Evolutionary conservation across 2,888 invertebrate species (phyloP).

Genomic region (Drosophila antonietae): DNA sequence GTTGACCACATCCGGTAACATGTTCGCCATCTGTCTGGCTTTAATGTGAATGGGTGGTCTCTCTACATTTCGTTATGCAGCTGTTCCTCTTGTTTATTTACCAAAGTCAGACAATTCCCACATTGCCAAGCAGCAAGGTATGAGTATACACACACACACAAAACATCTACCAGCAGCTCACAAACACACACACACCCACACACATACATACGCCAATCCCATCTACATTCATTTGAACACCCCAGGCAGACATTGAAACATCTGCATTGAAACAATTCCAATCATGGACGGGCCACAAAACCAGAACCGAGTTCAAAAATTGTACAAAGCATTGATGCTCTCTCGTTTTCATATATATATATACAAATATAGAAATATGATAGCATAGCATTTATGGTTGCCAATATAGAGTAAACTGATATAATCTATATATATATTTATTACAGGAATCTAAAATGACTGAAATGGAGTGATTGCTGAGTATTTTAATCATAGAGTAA

Average conservation of each 20-base stretch:
- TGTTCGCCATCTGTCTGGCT: conserved; percentile 19
- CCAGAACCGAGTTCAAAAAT: not conserved
- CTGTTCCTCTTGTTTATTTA: conserved; percentile 45
- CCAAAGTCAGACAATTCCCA: conserved; percentile 33
- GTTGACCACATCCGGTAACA: conserved; percentile 52
- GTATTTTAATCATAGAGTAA: too few relatives aligned
- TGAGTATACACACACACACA: not conserved
- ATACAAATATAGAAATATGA: not conserved
- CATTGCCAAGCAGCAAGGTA: conserved; percentile 26
- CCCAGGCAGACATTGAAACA: conserved; percentile 21
- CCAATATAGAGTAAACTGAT: not conserved
- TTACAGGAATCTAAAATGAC: too few relatives aligned
- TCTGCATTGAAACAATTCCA: conserved; percentile 37
- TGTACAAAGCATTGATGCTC: conserved; percentile 11
- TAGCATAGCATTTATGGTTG: not conserved
- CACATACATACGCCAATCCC: not conserved
- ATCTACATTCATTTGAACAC: conserved; percentile 1
- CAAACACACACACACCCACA: not conserved
- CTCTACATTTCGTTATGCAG: conserved; percentile 26
- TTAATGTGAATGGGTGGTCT: conserved; percentile 18
- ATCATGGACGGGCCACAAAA: conserved; percentile 13
- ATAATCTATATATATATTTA: not conserved
- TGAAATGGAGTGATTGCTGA: too few relatives aligned
- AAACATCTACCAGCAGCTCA: not conserved
- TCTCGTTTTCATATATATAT: not conserved